Base-by-base conservation (phyloP, 2,113 vertebrate genomes). In the Xenopus borealis region DNA sequence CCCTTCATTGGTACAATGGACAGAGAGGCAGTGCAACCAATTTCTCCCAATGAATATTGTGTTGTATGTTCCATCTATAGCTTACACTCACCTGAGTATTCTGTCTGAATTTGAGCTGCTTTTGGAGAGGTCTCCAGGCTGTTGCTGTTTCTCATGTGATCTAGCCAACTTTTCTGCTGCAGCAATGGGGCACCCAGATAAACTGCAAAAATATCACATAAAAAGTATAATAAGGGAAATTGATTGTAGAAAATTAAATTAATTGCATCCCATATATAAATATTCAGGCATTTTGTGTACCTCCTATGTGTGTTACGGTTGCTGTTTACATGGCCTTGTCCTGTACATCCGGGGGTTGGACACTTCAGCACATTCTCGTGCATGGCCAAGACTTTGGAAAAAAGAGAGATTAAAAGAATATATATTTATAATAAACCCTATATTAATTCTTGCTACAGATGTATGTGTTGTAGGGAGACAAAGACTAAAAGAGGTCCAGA, bases 301-400 rank as follows among this genome's bases (percentile, higher is more conserved):
- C 97, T 98, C 85, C 97, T 92, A 84, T 98, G 97, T 9, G 97
- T 98, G 91, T 98, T 99, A 62, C 97, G 94, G 89, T 98, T 99
- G 93, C 97, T 99, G 90, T 99, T 99, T 79, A 98, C 97, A 1
- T 99, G 97, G 79, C 97, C 97, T 86, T 99, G 96, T 80, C 97
- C 97, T 0, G 97, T 98, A 88, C 97, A 99, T 80, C 97, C 97
- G 3, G 96, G 97, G 0, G 97, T 99, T 10, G 97, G 97, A 82
- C 97, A 99, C 88, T 98, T 99, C 83, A 99, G 88, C 83, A 99
- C 97, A 27, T 98, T 99, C 88, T 99, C 97, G 13, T 99, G 97
- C 97, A 98, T 98, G 66, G 97, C 97, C 89, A 99, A 81, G 83
- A 99, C 97, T 99, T 87, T 50, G 14, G 47, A 4, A 78, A 0